Evolutionary conservation across 2,797 vertebrate genomes (phyloP).

Genomic region (Ciconia nigra): DNA sequence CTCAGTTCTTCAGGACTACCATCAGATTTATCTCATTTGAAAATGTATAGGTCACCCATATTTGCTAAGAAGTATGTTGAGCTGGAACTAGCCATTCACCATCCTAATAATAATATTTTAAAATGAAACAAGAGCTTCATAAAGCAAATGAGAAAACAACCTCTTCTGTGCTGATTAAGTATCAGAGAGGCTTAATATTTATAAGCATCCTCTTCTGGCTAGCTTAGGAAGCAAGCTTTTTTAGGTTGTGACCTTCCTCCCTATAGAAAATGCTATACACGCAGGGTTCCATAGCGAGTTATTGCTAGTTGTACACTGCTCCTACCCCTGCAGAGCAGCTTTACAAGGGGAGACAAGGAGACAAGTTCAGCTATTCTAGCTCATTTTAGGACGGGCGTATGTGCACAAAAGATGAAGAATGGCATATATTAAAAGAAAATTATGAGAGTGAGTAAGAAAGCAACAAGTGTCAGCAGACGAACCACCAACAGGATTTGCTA

Average conservation of each 20-base stretch:
- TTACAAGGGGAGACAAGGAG: background rate
- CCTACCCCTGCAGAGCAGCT: background rate
- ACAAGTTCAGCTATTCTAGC: background rate
- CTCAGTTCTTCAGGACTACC: background rate
- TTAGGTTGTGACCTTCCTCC: background rate
- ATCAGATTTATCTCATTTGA: background rate
- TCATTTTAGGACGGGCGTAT: background rate
- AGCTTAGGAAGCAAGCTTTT: background rate
- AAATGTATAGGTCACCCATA: background rate
- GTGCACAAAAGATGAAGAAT: background rate
- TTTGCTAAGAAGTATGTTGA: background rate
- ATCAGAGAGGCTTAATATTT: background rate
- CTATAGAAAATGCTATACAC: background rate
- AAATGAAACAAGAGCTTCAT: background rate
- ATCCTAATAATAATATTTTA: background rate
- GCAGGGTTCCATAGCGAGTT: accelerated
- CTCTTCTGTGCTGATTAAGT: background rate
- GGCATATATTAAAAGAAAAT: background rate
- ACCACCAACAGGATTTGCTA: background rate
- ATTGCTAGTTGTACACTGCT: background rate
- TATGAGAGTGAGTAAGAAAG: background rate
- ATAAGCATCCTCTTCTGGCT: background rate
- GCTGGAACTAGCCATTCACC: background rate
- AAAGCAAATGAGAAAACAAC: accelerated
- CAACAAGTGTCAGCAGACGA: background rate